Base-by-base conservation (phyloP, 1,140 invertebrate genomes). In the Tetramorium simillimum region DNA sequence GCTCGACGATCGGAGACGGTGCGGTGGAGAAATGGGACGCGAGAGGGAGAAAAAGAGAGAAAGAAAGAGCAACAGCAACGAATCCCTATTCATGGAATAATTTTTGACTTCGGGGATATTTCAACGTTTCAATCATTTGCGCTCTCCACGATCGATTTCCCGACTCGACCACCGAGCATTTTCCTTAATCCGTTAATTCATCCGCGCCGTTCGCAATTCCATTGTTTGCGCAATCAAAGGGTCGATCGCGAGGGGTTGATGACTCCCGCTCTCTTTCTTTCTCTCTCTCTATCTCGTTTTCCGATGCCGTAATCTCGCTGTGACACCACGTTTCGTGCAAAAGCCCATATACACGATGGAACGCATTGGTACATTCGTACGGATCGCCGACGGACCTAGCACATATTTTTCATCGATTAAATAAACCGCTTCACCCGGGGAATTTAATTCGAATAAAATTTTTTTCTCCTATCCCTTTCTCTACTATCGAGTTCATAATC, bases 161-260 rank as follows among this genome's bases (percentile, higher is more conserved):
- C 46, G n/a, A 77, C 16, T 69, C 49, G 40, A 40, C 16, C 51
- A 75, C 18, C 37, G 33, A 60, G 40, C 72, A 51, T 72, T 70
- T 85, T 63, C 60, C 58, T 77, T 72, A 58, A 89, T 89, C 88
- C 24, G 49, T 76, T 60, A 67, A 82, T 76, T 82, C 62, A 53
- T 69, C 28, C 43, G n/a, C 43, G 18, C 49, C 51, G 18, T n/a
- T 60, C n/a, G 77, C 24, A 69, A 88, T 72, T 58, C 28, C 40
- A 88, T 88, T 88, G 80, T 88, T 88, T 58, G 63, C 46, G 56
- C 33, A 5, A 5, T 4, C 9, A 53, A 77, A 16, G 10, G 3
- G n/a, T 78, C 46, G 24, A 21, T 14, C 53, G 21, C 63, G 2
- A 10, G 3, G 18, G 37, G 51, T 53, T 53, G 88, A 81, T 46